These are phyloP conservation scores for Zygaena filipendulae DNA, from an alignment of 2,888 invertebrate genomes.

Conservation along the genomic window DNA sequence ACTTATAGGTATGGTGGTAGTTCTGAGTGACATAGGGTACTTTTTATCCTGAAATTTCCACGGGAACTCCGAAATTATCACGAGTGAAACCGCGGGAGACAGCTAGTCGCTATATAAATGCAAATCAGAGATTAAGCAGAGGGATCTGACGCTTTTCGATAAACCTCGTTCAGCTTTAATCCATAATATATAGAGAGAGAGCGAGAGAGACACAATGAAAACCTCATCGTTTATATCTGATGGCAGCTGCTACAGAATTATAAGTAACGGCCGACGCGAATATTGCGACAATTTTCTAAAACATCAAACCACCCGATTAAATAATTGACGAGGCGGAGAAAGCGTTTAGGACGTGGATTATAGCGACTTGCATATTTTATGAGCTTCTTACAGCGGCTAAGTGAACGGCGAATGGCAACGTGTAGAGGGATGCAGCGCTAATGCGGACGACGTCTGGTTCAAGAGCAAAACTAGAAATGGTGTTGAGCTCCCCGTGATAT, in stretches of 20 bases:
- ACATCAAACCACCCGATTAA: conserved; percentile 64
- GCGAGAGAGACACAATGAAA: too few species aligned
- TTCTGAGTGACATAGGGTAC: too few species aligned
- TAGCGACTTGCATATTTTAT: conserved; percentile 66
- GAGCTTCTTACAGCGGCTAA: conserved; percentile 48
- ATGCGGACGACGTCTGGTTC: conserved; percentile 12
- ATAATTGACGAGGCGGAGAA: conserved; percentile 61
- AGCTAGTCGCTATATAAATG: too few species aligned
- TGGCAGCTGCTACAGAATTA: conserved; percentile 50
- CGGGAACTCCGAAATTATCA: too few species aligned
- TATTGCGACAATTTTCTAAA: conserved; percentile 64
- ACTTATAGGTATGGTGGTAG: too few species aligned
- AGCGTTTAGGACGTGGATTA: conserved; percentile 65
- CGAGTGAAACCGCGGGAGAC: too few species aligned
- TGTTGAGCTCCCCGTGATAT: conserved; percentile 52
- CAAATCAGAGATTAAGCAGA: too few species aligned
- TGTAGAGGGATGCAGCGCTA: too few species aligned
- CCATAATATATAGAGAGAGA: too few species aligned
- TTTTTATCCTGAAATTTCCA: too few species aligned
- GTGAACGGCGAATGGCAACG: conserved; percentile 34
- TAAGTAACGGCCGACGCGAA: conserved; percentile 49
- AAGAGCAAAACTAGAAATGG: conserved; percentile 28
- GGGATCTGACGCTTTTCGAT: too few species aligned
- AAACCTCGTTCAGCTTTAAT: neutral
- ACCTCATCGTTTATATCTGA: too few species aligned